A percentile compares a stretch with the other conserved stretches of the same genome.
These are phyloP conservation scores for Oceanodroma tethys DNA, from an alignment of 2,113 vertebrate genomes.

Conservation along the genomic window DNA sequence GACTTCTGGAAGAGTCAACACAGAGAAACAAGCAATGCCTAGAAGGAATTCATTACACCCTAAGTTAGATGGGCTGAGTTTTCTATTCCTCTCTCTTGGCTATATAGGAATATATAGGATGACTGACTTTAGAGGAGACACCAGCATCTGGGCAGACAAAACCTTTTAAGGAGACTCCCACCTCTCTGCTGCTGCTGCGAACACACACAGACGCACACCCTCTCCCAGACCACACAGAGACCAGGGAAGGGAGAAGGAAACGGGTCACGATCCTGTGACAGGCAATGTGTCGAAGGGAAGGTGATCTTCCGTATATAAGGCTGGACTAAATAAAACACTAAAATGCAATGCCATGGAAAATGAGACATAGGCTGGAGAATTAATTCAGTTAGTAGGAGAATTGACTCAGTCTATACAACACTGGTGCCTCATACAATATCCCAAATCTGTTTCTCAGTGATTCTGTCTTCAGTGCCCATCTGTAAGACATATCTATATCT, in stretches of 20 bases:
- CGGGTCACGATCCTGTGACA: background rate
- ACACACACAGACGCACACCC: background rate
- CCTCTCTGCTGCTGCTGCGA: background rate
- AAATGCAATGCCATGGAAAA: background rate
- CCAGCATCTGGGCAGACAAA: background rate
- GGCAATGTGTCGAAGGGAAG: background rate
- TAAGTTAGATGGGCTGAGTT: background rate
- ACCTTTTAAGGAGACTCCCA: background rate
- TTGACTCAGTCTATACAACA: background rate
- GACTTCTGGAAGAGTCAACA: background rate
- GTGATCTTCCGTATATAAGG: background rate
- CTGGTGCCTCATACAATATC: background rate
- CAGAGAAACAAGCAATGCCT: background rate
- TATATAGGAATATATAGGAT: background rate
- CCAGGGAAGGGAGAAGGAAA: background rate
- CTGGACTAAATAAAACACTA: background rate
- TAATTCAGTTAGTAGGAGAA: background rate
- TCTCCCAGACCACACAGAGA: background rate
- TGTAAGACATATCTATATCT: background rate
- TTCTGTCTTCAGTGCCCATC: background rate
- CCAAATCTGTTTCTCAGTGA: background rate
- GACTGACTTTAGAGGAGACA: background rate
- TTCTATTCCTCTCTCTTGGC: background rate
- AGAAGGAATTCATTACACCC: background rate
- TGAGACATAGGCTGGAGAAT: background rate